A percentile compares a stretch with the other conserved stretches of the same genome.
Evolutionary conservation across 2,113 vertebrate species (phyloP).

Genomic region (Sialia sialis): DNA sequence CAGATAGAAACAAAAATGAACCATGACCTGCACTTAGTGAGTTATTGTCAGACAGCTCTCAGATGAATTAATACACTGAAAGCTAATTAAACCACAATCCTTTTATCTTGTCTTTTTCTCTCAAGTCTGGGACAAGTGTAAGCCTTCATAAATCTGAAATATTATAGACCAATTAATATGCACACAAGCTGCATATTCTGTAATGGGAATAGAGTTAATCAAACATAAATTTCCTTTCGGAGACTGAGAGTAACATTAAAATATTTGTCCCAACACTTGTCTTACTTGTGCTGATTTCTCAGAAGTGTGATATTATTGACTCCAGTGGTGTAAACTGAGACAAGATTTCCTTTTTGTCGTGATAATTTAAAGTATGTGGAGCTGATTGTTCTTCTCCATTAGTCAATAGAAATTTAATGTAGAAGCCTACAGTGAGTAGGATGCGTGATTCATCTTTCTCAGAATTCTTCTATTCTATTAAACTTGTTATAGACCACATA

Average conservation of each 20-base stretch:
- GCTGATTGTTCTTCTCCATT: background rate
- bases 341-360: background rate
- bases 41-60: background rate
- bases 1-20: background rate
- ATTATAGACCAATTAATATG: constrained; percentile 11
- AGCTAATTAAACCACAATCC: constrained; percentile 5
- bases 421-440: background rate
- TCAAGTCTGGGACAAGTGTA: background rate
- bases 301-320: background rate
- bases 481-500: background rate
- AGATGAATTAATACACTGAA: background rate
- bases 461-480: background rate
- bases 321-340: background rate
- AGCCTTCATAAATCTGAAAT: constrained; percentile 8
- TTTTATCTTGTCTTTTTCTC: constrained; percentile 8
- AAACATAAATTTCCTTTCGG: background rate
- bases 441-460: background rate
- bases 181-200: background rate
- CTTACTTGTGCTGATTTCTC: background rate
- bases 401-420: background rate
- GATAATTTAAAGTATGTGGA: background rate
- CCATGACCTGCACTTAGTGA: background rate
- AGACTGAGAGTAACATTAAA: background rate
- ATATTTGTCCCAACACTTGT: background rate
- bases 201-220: background rate